A percentile compares a stretch with the other conserved stretches of the same genome.
Conservation (phyloP, 2,797 vertebrate genomes). For the Hemibagrus guttatus region DNA sequence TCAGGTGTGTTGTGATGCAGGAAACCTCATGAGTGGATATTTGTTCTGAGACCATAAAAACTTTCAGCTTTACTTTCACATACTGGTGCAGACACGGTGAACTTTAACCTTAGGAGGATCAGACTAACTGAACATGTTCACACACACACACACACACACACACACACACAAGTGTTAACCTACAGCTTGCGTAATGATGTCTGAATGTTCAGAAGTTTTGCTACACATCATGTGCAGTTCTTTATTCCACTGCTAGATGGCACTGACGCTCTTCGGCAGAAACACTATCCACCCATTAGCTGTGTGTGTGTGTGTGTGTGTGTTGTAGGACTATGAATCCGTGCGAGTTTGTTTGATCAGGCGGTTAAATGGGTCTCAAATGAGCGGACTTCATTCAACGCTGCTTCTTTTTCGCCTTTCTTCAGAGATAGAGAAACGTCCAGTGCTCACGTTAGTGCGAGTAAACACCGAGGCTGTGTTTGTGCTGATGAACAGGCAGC, state of each 20-base stretch:
- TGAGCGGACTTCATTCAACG: neutral
- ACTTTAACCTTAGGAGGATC: neutral
- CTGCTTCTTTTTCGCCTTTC: neutral
- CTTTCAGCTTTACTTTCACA: neutral
- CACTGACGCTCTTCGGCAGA: slow-evolving; percentile 85
- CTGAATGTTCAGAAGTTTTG: neutral
- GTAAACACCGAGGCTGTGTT: neutral
- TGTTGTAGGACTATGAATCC: neutral
- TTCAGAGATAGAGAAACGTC: neutral
- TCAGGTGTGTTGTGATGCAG: neutral
- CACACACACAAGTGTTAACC: too few species aligned
- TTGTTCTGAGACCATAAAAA: neutral
- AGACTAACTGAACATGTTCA: neutral
- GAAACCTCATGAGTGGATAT: neutral
- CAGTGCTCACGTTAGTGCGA: neutral
- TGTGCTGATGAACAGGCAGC: neutral
- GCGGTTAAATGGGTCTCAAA: slow-evolving; percentile 17
- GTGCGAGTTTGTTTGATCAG: slow-evolving; percentile 6
- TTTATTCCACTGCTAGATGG: slow-evolving; percentile 80
- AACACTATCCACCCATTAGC: slow-evolving; percentile 14
- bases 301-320: slow-evolving; percentile 26
- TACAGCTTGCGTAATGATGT: neutral
- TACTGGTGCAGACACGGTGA: neutral
- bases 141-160: too few species aligned
- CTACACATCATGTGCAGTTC: slow-evolving; percentile 53